Conservation (phyloP, 23 tunicate genomes). For the Halocynthia aurantium region DNA sequence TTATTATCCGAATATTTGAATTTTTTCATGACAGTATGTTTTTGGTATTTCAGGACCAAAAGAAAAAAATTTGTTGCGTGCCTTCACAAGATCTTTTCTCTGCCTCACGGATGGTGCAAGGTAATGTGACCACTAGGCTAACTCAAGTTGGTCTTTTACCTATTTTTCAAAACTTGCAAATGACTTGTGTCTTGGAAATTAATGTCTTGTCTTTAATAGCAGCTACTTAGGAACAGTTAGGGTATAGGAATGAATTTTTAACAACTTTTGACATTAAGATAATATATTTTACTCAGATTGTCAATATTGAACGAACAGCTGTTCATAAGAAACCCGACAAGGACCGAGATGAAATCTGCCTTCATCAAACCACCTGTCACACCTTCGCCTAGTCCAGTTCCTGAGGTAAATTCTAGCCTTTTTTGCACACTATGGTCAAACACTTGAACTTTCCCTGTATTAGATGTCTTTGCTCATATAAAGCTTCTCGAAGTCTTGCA, state of each 20-base stretch:
- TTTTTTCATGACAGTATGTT: not conserved
- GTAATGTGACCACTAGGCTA: slow-evolving; percentile 5
- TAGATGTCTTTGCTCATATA: too few relatives aligned
- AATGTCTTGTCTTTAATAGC: not conserved
- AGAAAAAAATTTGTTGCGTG: slow-evolving; percentile 24
- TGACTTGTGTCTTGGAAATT: not conserved
- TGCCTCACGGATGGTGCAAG: slow-evolving; percentile 37
- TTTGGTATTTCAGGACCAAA: slow-evolving; percentile 1
- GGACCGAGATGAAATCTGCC: slow-evolving; percentile 30
- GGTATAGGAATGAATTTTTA: not conserved
- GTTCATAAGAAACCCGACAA: slow-evolving; percentile 44
- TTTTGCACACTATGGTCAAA: too few relatives aligned
- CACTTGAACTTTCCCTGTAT: too few relatives aligned
- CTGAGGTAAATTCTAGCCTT: slow-evolving; percentile 6
- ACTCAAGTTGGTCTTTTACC: too few relatives aligned
- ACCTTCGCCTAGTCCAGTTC: slow-evolving; percentile 29
- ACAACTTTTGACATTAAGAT: not conserved
- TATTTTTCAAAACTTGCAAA: not conserved
- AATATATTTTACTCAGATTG: slow-evolving; percentile 13
- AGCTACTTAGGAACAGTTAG: too few relatives aligned
- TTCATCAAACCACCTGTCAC: slow-evolving; percentile 25
- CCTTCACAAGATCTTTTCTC: slow-evolving; percentile 64
- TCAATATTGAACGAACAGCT: slow-evolving; percentile 66
- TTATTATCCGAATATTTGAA: not conserved
- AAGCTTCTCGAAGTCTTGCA: too few relatives aligned